These are phyloP conservation scores for Saccostrea glomerata DNA, from an alignment of 1,140 invertebrate genomes.

Conservation along the genomic window DNA sequence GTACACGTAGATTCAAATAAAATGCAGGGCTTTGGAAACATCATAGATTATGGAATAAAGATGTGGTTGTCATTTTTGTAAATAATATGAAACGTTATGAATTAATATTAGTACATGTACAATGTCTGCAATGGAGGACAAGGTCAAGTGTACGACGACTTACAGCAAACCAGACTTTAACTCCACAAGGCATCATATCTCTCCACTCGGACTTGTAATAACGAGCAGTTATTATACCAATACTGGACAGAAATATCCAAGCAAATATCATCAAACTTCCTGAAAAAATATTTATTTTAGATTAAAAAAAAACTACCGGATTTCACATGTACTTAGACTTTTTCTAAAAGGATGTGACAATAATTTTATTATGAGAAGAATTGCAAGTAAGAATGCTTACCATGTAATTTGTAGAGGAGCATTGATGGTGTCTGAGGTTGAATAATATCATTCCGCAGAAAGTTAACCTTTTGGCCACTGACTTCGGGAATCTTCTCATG, in stretches of 20 bases:
- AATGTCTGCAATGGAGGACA: no score
- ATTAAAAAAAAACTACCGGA: not conserved
- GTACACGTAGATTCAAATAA: no score
- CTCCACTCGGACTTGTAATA: constrained; percentile 60
- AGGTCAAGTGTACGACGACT: not conserved
- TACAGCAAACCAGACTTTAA: constrained; percentile 67
- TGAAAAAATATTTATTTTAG: not conserved
- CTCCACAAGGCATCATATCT: constrained; percentile 47
- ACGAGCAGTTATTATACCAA: constrained; percentile 60
- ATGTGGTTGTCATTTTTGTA: no score
- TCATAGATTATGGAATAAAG: no score
- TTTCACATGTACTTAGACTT: not conserved
- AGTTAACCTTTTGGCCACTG: constrained; percentile 16
- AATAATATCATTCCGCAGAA: constrained; percentile 14
- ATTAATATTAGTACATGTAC: no score
- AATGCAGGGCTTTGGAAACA: no score
- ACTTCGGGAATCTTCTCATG: constrained; percentile 6
- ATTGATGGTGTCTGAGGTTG: not conserved
- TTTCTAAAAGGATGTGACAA: not conserved
- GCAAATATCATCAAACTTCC: constrained; percentile 58
- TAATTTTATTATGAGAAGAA: not conserved
- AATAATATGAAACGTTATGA: no score
- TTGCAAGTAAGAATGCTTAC: constrained; percentile 3
- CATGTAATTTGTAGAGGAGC: constrained; percentile 46
- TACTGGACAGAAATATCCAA: constrained; percentile 61